A percentile compares a stretch with the other conserved stretches of the same genome.
Evolutionary conservation across 2,888 invertebrate species (phyloP).

Genomic region (Lordiphosa andalusiaca): DNA sequence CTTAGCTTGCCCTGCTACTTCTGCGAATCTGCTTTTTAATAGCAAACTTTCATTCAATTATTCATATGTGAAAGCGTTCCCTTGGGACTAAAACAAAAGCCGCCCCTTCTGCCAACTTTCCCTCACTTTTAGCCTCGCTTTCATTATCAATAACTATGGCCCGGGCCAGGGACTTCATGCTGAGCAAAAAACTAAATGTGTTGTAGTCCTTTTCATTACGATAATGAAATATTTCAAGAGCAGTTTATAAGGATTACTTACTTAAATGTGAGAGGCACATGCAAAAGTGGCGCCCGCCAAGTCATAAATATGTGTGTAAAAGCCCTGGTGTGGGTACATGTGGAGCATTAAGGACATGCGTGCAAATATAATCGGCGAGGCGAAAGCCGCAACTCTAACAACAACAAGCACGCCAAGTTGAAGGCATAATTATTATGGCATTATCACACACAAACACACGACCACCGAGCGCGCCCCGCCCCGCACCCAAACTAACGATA

Average conservation of each 20-base stretch:
- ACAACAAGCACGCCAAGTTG: slow-evolving; percentile 56
- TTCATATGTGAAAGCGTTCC: background rate
- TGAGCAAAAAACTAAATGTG: slow-evolving; percentile 50
- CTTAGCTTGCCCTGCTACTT: slow-evolving; percentile 38
- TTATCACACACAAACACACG: slow-evolving; percentile 57
- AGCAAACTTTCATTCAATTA: background rate
- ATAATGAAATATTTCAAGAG: slow-evolving; percentile 72
- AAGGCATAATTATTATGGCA: slow-evolving; percentile 66
- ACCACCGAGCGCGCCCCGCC: background rate
- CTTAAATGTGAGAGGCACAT: slow-evolving; percentile 58
- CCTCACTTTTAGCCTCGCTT: slow-evolving; percentile 32
- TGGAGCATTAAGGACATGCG: slow-evolving; percentile 53
- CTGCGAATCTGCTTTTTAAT: background rate
- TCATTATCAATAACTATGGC: slow-evolving; percentile 53
- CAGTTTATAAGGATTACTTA: slow-evolving; percentile 73
- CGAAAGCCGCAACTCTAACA: slow-evolving; percentile 57
- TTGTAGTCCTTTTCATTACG: slow-evolving; percentile 68
- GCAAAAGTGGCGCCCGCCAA: slow-evolving; percentile 49
- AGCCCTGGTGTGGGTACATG: slow-evolving; percentile 19
- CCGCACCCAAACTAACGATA: slow-evolving; percentile 55
- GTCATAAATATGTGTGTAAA: slow-evolving; percentile 57
- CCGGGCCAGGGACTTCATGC: slow-evolving; percentile 26
- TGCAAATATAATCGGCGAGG: slow-evolving; percentile 61
- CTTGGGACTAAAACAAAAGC: background rate
- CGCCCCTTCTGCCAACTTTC: background rate